phyloP scores from a whole-genome alignment of 2,113 vertebrate genomes.

The Uria lomvia region DNA sequence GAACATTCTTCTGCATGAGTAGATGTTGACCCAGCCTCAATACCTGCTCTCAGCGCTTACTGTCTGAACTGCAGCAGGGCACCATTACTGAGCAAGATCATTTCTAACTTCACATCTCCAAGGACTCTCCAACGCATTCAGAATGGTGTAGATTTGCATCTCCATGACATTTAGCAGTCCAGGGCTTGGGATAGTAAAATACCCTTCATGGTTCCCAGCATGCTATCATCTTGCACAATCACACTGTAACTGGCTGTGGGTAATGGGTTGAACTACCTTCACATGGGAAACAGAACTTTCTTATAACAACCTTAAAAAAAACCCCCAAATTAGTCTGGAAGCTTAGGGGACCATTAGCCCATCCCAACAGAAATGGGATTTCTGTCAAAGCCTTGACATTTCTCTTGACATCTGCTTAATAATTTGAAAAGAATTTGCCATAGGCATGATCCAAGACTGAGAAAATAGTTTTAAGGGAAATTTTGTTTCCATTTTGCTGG shows the following conservation, averaged over 20 bases:
- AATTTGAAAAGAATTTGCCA: background rate
- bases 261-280: background rate
- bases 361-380: background rate
- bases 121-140: background rate
- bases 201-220: background rate
- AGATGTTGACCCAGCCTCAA: background rate
- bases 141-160: background rate
- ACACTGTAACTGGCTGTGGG: background rate
- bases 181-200: background rate
- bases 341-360: background rate
- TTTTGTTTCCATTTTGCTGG: background rate
- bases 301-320: background rate
- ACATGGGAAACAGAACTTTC: background rate
- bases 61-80: background rate
- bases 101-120: background rate
- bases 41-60: background rate
- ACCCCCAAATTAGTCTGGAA: background rate
- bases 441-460: background rate
- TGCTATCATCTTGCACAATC: fast-evolving
- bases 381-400: background rate
- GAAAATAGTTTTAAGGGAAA: background rate
- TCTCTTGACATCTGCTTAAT: background rate
- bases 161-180: background rate
- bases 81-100: background rate
- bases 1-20: background rate